Percentiles rank a stretch among this genome's conserved stretches.
phyloP scores from a whole-genome alignment of 2,113 vertebrate genomes.

The Leptosomus discolor region DNA sequence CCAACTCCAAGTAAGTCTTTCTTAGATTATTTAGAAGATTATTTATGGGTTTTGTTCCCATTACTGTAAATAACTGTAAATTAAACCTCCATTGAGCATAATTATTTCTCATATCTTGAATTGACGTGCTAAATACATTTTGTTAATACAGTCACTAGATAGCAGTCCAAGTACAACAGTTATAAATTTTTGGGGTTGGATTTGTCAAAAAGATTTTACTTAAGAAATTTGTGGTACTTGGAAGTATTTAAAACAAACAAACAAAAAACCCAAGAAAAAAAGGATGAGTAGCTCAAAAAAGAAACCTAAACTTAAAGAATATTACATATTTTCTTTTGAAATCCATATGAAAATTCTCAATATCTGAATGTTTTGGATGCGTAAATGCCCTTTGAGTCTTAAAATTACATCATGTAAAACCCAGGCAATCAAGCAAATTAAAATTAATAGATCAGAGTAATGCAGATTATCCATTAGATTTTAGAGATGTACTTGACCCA shows the following conservation, averaged over 20 bases:
- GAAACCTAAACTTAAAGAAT: neutral
- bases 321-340: neutral
- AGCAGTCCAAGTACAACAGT: too few relatives aligned
- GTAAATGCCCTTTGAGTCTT: neutral
- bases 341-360: neutral
- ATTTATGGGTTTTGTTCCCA: neutral
- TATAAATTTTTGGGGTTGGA: neutral
- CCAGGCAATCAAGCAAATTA: neutral
- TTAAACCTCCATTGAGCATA: neutral
- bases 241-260: neutral
- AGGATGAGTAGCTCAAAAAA: neutral
- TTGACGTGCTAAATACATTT: neutral
- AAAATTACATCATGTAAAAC: neutral
- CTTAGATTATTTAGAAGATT: neutral
- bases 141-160: neutral
- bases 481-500: neutral
- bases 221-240: neutral
- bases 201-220: neutral
- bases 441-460: neutral
- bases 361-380: neutral
- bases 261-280: neutral
- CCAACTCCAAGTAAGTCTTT: neutral
- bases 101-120: neutral
- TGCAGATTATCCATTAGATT: neutral
- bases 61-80: neutral